These are phyloP conservation scores for Pangasius larnaudii DNA, from an alignment of 2,797 vertebrate genomes.

Conservation along the genomic window DNA sequence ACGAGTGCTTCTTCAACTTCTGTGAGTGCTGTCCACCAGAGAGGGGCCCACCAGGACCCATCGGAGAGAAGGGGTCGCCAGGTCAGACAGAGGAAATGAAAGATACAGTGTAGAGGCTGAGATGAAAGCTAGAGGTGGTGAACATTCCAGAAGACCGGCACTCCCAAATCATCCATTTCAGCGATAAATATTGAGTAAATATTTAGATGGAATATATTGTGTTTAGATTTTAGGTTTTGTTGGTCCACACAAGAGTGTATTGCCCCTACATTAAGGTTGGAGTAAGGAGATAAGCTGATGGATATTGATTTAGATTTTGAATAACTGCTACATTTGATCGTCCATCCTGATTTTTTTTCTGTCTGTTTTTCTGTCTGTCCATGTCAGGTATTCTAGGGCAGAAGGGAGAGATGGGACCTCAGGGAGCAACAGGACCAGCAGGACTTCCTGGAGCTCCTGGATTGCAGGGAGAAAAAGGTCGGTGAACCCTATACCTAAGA, in stretches of 20 bases:
- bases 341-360: neutral
- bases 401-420: slow-evolving; percentile 78
- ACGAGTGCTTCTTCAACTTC: slow-evolving; percentile 90
- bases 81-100: slow-evolving; percentile 61
- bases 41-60: slow-evolving; percentile 78
- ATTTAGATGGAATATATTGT: slow-evolving; percentile 39
- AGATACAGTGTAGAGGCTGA: slow-evolving; percentile 29
- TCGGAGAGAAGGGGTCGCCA: slow-evolving; percentile 64
- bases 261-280: slow-evolving; percentile 16
- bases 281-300: slow-evolving; percentile 16
- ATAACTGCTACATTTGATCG: neutral
- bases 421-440: slow-evolving; percentile 75
- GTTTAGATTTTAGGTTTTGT: slow-evolving; percentile 4
- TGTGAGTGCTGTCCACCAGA: slow-evolving; percentile 88
- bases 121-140: slow-evolving; percentile 39
- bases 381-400: slow-evolving; percentile 82
- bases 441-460: slow-evolving; percentile 74
- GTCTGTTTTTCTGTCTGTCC: neutral
- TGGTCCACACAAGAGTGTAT: neutral
- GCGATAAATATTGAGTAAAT: slow-evolving; percentile 38
- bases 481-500: neutral
- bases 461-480: slow-evolving; percentile 74
- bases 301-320: slow-evolving; percentile 24
- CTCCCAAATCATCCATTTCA: slow-evolving; percentile 37
- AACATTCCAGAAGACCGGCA: slow-evolving; percentile 34